Conservation (phyloP, 2,113 vertebrate genomes). For the Melanerpes formicivorus region DNA sequence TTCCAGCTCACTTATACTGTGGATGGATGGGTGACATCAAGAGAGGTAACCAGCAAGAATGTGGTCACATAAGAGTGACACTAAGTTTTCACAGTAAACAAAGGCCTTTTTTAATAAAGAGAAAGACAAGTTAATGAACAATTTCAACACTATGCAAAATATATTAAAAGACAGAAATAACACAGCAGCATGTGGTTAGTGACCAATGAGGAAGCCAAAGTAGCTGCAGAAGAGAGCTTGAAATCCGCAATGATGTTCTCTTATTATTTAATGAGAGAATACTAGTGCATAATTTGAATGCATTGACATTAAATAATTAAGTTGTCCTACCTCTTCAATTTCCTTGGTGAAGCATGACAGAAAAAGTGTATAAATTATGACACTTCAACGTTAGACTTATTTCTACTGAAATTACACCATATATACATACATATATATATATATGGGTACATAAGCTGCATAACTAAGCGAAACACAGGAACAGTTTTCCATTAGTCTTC, state of each 20-base stretch:
- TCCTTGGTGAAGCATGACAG: slow-evolving; percentile 95
- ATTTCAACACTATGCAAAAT: slow-evolving; percentile 20
- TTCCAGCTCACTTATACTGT: neutral
- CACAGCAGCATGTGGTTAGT: slow-evolving; percentile 51
- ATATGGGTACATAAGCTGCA: slow-evolving; percentile 63
- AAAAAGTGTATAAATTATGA: slow-evolving; percentile 90
- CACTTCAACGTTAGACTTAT: slow-evolving; percentile 67
- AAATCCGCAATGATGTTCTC: slow-evolving; percentile 49
- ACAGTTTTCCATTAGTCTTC: neutral
- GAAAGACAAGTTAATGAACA: slow-evolving; percentile 8
- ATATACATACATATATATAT: slow-evolving; percentile 68
- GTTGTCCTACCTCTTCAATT: slow-evolving; percentile 98
- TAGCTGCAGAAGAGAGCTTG: slow-evolving; percentile 42
- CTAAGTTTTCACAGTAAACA: neutral
- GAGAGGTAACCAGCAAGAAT: neutral
- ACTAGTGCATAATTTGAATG: slow-evolving; percentile 60
- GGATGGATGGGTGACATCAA: neutral
- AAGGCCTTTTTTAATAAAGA: neutral
- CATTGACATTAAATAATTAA: slow-evolving; percentile 73
- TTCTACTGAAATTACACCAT: slow-evolving; percentile 75
- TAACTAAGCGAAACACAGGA: slow-evolving; percentile 35
- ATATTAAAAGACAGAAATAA: slow-evolving; percentile 50
- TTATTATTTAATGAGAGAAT: slow-evolving; percentile 58
- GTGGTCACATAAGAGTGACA: neutral
- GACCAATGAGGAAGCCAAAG: slow-evolving; percentile 70